phyloP scores from a whole-genome alignment of 2,113 vertebrate genomes.

The Channa maculata region DNA sequence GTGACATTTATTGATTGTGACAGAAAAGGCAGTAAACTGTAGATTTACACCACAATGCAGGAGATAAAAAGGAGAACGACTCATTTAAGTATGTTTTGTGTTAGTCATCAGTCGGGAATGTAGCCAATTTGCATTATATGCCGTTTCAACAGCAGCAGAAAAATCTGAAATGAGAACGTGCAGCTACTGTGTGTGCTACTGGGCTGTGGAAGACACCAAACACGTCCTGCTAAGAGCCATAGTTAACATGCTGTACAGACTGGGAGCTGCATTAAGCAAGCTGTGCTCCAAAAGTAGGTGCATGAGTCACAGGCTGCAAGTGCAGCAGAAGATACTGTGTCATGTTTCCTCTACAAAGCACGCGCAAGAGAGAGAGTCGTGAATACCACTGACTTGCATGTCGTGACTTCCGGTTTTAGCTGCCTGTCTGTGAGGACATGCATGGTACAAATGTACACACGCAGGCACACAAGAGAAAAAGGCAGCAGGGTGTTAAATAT shows the following conservation, averaged over 20 bases:
- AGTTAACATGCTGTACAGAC: conserved; percentile 67
- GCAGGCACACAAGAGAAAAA: conserved; percentile 3
- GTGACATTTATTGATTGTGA: not conserved
- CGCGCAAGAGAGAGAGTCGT: not conserved
- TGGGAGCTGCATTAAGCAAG: conserved; percentile 60
- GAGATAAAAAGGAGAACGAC: not conserved
- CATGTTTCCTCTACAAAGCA: conserved; percentile 67
- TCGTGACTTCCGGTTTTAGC: conserved; percentile 79
- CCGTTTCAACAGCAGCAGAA: conserved; percentile 17
- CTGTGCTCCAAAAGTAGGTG: conserved; percentile 70
- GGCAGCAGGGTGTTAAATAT: conserved; percentile 29
- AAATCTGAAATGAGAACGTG: conserved; percentile 7
- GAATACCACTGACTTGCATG: conserved; percentile 68
- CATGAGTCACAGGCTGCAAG: conserved; percentile 73
- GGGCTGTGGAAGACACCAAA: conserved; percentile 34
- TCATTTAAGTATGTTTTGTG: not conserved
- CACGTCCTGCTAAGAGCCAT: conserved; percentile 44
- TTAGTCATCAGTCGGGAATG: not conserved
- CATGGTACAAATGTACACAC: conserved; percentile 24
- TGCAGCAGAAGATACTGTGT: conserved; percentile 71
- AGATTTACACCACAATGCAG: not conserved
- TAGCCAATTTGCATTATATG: not conserved
- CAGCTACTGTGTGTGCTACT: conserved; percentile 18
- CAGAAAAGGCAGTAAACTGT: not conserved
- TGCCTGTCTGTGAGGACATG: conserved; percentile 48